Evolutionary conservation across 2,888 invertebrate species (phyloP), one percentile per base, ranked within the genome.

Genomic region (Isoperla grammatica): DNA sequence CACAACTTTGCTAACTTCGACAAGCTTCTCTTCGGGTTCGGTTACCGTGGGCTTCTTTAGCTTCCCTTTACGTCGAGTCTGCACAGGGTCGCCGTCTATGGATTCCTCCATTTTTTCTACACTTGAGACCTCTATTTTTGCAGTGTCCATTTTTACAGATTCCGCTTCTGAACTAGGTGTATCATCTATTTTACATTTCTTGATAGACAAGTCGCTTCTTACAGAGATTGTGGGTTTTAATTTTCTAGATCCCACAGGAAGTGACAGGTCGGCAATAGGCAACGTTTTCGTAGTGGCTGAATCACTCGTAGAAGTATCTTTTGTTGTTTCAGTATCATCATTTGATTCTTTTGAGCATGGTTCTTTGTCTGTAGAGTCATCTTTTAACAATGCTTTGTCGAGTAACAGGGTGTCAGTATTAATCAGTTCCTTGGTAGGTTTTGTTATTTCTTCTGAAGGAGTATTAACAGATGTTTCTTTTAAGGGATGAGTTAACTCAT

Each of bases 41-140:
- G 40, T 57, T 12, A 49, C 60, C 42, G 53, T 39, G 29, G 19
- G 40, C 46, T 15, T 53, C 73, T 72, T 2, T 75, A 64, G 0
- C 67, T 64, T 73, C 72, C 42, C 68, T 61, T 29, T 4, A 29
- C 29, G 29, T 8, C 29, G 29, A 29, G 29, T 29, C 29, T 29
- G 29, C 8, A 29, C 29, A 29, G 29, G 4, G 4, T 29, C 29
- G 8, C 29, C 8, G 4, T 29, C 29, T 8, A 8, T 29, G 4
- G 29, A 29, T 3, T 70, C 70, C n/a, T 69, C 68, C 4, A 68
- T 69, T 37, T 63, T 57, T 35, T 61, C 50, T 13, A 58, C 49
- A 6, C 5, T 6, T 29, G 29, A 6, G 5, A 8, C 29, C 4
- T 8, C 29, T 29, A 8, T 29, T 8, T 13, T n/a, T n/a, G n/a